Percentiles rank a stretch among this genome's conserved stretches.
phyloP scores from a whole-genome alignment of 2,113 vertebrate genomes.

The Numida meleagris region DNA sequence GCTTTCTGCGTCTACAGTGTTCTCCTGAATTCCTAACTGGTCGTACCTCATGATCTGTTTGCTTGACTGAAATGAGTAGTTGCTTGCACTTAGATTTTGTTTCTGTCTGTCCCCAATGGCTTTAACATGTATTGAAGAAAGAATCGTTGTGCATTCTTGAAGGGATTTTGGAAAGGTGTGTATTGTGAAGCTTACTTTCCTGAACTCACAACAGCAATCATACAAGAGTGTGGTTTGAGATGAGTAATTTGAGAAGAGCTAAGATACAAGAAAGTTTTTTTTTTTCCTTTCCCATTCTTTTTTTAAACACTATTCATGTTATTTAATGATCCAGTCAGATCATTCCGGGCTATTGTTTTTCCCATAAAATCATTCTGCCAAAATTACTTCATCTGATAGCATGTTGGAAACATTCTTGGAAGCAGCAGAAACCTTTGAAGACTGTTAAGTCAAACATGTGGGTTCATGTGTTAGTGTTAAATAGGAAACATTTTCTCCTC shows the following conservation, averaged over 20 bases:
- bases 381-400: not conserved
- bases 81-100: not conserved
- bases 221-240: not conserved
- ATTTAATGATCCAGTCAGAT: not conserved
- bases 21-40: conserved; percentile 18
- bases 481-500: not conserved
- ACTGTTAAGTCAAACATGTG: not conserved
- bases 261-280: not conserved
- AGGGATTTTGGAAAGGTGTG: not conserved
- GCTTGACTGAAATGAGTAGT: not conserved
- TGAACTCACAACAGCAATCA: not conserved
- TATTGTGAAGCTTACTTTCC: not conserved
- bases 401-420: not conserved
- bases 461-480: not conserved
- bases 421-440: not conserved
- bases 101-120: not conserved
- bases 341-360: not conserved
- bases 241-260: not conserved
- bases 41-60: not conserved
- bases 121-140: not conserved
- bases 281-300: not conserved
- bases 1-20: not conserved
- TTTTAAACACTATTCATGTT: not conserved
- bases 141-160: not conserved
- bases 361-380: not conserved